Base-by-base conservation (phyloP, 2,888 invertebrate genomes). In the Aleiodes testaceus region DNA sequence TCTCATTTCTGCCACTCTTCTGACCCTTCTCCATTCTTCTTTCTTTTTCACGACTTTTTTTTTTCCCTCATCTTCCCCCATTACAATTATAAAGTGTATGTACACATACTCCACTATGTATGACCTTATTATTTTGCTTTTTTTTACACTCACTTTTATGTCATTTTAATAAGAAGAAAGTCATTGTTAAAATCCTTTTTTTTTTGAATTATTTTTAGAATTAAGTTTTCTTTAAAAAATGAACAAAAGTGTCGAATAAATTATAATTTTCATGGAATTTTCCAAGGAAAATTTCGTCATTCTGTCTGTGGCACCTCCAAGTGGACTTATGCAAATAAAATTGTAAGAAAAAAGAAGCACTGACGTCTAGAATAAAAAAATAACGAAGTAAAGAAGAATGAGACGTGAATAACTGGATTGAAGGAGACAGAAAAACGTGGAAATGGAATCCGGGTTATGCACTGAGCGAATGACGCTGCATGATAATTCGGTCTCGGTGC, bases 401-500 rank as follows among this genome's bases (percentile, higher is more conserved):
- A 47, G n/a, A 22, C 30, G 49, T 45, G 36, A 36, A 36, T 36
- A 36, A 36, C 36, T 36, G 36, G 55, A 65, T 30, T 65, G 18
- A 22, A 18, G 26, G 59, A 44, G 49, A 36, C 20, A 11, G 36
- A 53, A 16, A 44, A n/a, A 63, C 44, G 20, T 49, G 50, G 52
- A 53, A 22, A 16, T 3, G 20, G 44, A 63, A 70, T 67, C 45
- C 20, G 42, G 66, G 52, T 64, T 72, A 71, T 71, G 53, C 72
- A 18, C 30, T 45, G 30, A 47, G 45, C 65, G 70, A 59, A 70
- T 70, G 70, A 72, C 72, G 67, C 20, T 72, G 72, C 72, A 72
- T 72, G 72, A 72, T 72, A 72, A 72, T 72, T 77, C 70, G 74
- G 71, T 70, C 74, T 75, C 67, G 69, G 70, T 73, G 70, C 70